Evolutionary conservation across 2,797 vertebrate species (phyloP).

Genomic region (Poeciliopsis turneri): DNA sequence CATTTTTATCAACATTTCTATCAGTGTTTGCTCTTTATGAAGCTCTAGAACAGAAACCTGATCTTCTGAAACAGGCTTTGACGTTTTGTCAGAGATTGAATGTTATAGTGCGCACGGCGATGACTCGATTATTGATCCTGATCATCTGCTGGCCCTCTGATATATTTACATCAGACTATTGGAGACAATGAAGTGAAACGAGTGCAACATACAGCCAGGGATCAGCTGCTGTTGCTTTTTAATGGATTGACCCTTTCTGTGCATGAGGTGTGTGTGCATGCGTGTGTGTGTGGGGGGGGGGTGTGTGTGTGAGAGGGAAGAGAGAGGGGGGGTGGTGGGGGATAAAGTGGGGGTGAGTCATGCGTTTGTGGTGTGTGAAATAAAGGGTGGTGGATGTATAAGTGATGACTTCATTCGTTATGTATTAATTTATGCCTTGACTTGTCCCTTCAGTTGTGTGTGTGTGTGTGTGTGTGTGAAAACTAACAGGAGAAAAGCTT

Average conservation of each 20-base stretch:
- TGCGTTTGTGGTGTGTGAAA: slow-evolving; percentile 50
- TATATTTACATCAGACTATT: slow-evolving; percentile 43
- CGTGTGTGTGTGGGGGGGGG: slow-evolving; percentile 27
- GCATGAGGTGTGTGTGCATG: slow-evolving; percentile 17
- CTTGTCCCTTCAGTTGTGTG: slow-evolving; percentile 27
- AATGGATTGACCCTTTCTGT: slow-evolving; percentile 66
- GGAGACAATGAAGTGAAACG: slow-evolving; percentile 50
- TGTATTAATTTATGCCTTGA: slow-evolving; percentile 70
- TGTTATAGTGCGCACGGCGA: slow-evolving; percentile 15
- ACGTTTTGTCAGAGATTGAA: slow-evolving; percentile 21
- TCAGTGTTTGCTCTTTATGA: neutral
- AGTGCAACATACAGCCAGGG: slow-evolving; percentile 59
- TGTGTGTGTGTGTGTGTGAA: slow-evolving; percentile 5
- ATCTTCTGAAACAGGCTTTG: slow-evolving; percentile 3
- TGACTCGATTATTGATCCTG: slow-evolving; percentile 43
- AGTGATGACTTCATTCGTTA: slow-evolving; percentile 72
- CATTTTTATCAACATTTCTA: neutral
- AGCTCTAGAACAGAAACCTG: neutral
- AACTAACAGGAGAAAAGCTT: neutral
- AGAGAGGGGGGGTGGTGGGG: slow-evolving; percentile 35
- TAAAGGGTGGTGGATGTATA: slow-evolving; percentile 55
- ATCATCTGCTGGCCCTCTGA: slow-evolving; percentile 42
- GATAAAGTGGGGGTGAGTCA: slow-evolving; percentile 58
- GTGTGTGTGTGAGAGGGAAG: slow-evolving; percentile 5
- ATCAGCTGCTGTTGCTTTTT: slow-evolving; percentile 65